Percentiles rank a stretch among this genome's conserved stretches.
phyloP scores from a whole-genome alignment of 2,888 invertebrate genomes.

The Gryllus longicercus region DNA sequence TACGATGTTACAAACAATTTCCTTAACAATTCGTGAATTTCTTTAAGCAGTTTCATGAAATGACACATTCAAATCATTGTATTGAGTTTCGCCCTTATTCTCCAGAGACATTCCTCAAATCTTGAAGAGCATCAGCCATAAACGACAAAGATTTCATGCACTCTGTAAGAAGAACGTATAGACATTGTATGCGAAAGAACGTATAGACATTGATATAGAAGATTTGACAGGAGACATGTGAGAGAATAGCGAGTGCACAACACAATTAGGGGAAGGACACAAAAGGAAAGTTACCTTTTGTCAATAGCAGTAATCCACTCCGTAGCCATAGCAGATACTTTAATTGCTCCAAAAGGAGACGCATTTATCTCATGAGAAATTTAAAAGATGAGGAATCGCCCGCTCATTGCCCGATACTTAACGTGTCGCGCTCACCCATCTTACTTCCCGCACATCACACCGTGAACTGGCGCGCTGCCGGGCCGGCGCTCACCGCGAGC shows the following conservation, averaged over 20 bases:
- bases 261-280: background rate
- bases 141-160: conserved; percentile 29
- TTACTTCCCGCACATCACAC: background rate
- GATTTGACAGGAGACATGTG: background rate
- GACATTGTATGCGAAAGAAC: too few relatives aligned
- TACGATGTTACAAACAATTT: too few relatives aligned
- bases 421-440: background rate
- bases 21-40: too few relatives aligned
- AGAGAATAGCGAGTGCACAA: background rate
- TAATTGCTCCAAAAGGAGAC: conserved; percentile 8
- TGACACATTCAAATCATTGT: too few relatives aligned
- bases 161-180: conserved; percentile 29
- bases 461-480: background rate
- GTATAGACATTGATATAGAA: too few relatives aligned
- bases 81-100: too few relatives aligned
- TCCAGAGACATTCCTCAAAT: too few relatives aligned
- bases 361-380: background rate
- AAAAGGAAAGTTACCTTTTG: conserved; percentile 49
- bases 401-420: background rate
- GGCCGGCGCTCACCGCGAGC: background rate
- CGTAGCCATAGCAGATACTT: conserved; percentile 48
- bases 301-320: conserved; percentile 58
- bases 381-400: background rate
- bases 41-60: too few relatives aligned
- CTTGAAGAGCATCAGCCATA: conserved; percentile 24